These are phyloP conservation scores for Petrosia ficiformis DNA, from an alignment of 37 sponge, comb jelly and placozoan species.

Conservation along the genomic window DNA sequence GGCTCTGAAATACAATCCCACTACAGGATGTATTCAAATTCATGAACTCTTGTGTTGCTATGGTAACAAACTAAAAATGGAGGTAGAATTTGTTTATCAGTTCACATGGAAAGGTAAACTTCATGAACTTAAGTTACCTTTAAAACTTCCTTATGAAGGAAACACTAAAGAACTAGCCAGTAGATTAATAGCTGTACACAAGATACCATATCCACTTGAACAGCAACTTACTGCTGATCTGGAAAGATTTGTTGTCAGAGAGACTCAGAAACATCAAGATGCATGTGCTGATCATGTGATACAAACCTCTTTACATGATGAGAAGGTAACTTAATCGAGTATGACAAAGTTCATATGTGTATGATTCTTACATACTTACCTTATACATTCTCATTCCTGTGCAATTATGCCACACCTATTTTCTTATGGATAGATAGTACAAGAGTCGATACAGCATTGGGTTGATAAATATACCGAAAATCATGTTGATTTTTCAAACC, in stretches of 20 bases:
- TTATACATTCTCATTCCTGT: too few species aligned
- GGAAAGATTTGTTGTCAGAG: background rate
- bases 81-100: background rate
- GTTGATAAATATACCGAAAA: conserved; percentile 24
- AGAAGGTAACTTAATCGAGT: too few species aligned
- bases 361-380: too few species aligned
- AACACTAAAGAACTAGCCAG: background rate
- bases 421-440: background rate
- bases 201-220: background rate
- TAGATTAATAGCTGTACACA: background rate
- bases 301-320: too few species aligned
- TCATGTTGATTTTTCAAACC: conserved; percentile 18
- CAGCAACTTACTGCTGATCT: background rate
- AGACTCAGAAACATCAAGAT: background rate
- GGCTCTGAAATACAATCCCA: too few species aligned
- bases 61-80: too few species aligned
- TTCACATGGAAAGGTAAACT: background rate
- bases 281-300: too few species aligned
- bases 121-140: background rate
- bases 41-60: too few species aligned
- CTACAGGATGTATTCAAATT: too few species aligned
- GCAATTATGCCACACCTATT: too few species aligned
- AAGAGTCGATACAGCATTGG: conserved; percentile 6
- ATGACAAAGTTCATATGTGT: too few species aligned
- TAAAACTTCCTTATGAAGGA: background rate